A percentile compares a stretch with the other conserved stretches of the same genome.
Conservation (phyloP, 2,888 invertebrate genomes). For the Macrophya alboannulata region DNA sequence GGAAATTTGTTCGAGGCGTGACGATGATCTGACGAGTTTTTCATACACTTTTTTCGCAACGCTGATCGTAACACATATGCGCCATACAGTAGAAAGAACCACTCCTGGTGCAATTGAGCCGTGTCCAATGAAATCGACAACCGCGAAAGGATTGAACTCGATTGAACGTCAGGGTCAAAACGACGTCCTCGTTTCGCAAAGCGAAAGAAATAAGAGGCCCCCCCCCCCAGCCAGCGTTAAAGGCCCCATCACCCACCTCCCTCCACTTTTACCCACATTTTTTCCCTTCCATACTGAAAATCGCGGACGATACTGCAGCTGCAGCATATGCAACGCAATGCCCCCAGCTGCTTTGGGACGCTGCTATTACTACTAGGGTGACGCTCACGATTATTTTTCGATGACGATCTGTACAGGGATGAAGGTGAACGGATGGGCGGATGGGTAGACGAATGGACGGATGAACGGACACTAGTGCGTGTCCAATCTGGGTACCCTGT, state of each 20-base stretch:
- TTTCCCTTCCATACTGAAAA: constrained; percentile 29
- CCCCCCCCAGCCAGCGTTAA: not conserved
- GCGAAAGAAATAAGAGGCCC: not conserved
- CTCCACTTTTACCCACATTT: not conserved
- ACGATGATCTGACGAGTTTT: constrained; percentile 69
- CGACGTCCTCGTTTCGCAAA: constrained; percentile 8
- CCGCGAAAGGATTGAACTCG: constrained; percentile 74
- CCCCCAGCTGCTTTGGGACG: constrained; percentile 53
- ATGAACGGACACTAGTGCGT: constrained; percentile 44
- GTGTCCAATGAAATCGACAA: constrained; percentile 74
- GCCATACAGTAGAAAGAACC: constrained; percentile 51
- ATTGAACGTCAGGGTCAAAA: constrained; percentile 20
- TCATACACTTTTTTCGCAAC: constrained; percentile 68
- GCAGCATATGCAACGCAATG: constrained; percentile 13
- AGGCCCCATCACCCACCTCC: not conserved
- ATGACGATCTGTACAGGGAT: not conserved
- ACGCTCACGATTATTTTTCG: constrained; percentile 13
- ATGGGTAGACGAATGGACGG: constrained; percentile 30
- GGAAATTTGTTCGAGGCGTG: constrained; percentile 27
- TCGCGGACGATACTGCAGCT: constrained; percentile 37
- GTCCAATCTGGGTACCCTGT: constrained; percentile 42
- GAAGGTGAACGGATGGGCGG: constrained; percentile 33
- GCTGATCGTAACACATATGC: not conserved
- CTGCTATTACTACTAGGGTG: not conserved
- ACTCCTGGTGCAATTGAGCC: constrained; percentile 60